A percentile compares a stretch with the other conserved stretches of the same genome.
Conservation (phyloP, 2,888 invertebrate genomes). For the Leptogaster cylindrica region DNA sequence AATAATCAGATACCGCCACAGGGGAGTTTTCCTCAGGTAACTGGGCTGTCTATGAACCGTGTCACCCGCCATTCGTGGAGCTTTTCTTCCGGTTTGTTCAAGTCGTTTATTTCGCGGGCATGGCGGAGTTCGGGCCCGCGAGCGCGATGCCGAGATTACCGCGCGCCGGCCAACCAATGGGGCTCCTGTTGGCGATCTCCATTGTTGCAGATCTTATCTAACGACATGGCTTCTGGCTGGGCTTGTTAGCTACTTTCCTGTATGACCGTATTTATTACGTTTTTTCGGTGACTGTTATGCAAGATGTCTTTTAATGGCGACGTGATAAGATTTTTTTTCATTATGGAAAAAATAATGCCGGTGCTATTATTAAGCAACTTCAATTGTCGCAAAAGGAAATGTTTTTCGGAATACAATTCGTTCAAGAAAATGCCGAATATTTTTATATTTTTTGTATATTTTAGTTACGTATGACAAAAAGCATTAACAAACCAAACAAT, state of each 20-base stretch:
- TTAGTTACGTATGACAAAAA: too few species aligned
- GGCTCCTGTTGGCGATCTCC: constrained; percentile 27
- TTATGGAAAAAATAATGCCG: too few species aligned
- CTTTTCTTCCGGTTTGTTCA: constrained; percentile 30
- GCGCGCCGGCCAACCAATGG: constrained; percentile 4
- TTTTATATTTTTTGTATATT: too few species aligned
- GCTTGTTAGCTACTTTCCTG: constrained; percentile 27
- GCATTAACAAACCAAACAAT: too few species aligned
- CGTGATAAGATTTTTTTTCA: constrained; percentile 7
- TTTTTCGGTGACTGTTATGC: constrained; percentile 17
- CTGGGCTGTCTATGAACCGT: constrained; percentile 37
- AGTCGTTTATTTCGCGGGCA: constrained; percentile 16
- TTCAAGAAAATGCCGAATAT: too few species aligned
- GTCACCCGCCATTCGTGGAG: constrained; percentile 38
- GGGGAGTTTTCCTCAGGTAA: constrained; percentile 37
- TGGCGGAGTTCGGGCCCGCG: constrained; percentile 21
- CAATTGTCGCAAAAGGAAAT: too few species aligned
- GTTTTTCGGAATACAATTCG: too few species aligned
- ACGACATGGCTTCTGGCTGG: constrained; percentile 39
- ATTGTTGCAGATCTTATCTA: constrained; percentile 39
- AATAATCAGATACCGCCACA: constrained; percentile 37
- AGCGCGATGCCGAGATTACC: constrained; percentile 27
- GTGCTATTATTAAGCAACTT: too few species aligned
- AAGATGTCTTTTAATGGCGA: constrained; percentile 12
- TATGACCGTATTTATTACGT: constrained; percentile 21